These are phyloP conservation scores for Anas platyrhynchos DNA, from an alignment of 2,113 vertebrate genomes.

Conservation along the genomic window DNA sequence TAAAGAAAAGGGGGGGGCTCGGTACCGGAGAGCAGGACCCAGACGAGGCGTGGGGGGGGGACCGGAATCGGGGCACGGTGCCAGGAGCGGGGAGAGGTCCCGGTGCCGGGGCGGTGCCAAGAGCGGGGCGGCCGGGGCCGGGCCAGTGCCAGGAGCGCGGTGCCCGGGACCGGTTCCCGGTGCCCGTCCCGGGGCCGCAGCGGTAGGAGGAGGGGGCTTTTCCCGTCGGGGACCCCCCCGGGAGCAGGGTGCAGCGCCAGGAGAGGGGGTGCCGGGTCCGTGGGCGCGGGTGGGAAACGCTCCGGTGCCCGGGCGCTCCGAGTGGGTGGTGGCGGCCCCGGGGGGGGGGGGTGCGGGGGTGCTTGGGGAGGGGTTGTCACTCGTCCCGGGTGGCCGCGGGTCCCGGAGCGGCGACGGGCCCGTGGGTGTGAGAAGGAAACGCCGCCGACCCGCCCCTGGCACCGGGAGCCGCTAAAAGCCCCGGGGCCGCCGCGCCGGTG, in stretches of 20 bases:
- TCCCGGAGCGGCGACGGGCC: neutral
- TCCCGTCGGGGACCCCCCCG: neutral
- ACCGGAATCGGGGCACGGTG: neutral
- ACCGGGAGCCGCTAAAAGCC: slow-evolving; percentile 14
- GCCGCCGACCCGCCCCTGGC: slow-evolving; percentile 14
- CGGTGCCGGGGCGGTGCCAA: neutral
- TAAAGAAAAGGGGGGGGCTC: neutral
- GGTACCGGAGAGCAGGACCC: neutral
- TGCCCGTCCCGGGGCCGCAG: neutral
- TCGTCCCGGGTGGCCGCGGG: neutral
- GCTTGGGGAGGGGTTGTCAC: no score
- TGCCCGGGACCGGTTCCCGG: neutral
- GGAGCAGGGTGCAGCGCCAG: no score
- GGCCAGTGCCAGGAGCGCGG: neutral
- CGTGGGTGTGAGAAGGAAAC: slow-evolving; percentile 35
- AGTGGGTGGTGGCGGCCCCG: slow-evolving; percentile 19
- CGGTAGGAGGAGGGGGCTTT: neutral
- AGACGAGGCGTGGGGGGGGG: neutral
- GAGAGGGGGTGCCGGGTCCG: no score
- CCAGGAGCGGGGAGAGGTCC: neutral
- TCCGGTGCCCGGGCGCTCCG: neutral
- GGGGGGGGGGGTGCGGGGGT: neutral
- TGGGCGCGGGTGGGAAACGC: no score
- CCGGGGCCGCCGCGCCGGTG: neutral
- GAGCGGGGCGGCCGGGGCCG: neutral